These are phyloP conservation scores for Danaus plexippus DNA, from an alignment of 1,140 invertebrate species.

Conservation along the genomic window DNA sequence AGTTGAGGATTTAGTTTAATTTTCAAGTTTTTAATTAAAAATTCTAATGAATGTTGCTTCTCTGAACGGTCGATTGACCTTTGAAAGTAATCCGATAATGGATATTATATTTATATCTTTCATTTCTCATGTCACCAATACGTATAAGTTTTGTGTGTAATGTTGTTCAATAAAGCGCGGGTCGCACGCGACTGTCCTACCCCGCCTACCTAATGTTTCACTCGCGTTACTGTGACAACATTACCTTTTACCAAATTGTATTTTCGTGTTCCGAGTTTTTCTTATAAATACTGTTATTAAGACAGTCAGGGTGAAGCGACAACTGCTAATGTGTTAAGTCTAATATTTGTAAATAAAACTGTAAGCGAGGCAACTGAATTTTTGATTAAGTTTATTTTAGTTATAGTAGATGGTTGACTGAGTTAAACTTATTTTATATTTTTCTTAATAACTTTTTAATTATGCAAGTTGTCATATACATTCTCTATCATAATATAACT, in stretches of 20 bases:
- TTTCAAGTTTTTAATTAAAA: too few relatives aligned
- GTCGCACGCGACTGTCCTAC: slow-evolving; percentile 34
- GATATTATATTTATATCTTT: neutral
- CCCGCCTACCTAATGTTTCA: slow-evolving; percentile 59
- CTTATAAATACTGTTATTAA: slow-evolving; percentile 72
- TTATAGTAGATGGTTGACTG: too few relatives aligned
- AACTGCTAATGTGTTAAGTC: slow-evolving; percentile 54
- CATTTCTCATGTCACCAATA: slow-evolving; percentile 28
- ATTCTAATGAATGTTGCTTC: too few relatives aligned
- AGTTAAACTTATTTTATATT: too few relatives aligned
- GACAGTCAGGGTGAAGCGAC: slow-evolving; percentile 50
- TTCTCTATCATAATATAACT: too few relatives aligned
- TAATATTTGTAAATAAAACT: too few relatives aligned
- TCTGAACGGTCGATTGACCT: too few relatives aligned
- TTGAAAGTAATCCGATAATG: too few relatives aligned
- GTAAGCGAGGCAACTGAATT: too few relatives aligned
- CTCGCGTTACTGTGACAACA: slow-evolving; percentile 65
- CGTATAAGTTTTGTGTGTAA: slow-evolving; percentile 43
- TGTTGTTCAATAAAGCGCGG: slow-evolving; percentile 34
- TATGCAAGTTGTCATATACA: too few relatives aligned
- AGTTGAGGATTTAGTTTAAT: neutral
- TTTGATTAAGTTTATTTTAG: too few relatives aligned
- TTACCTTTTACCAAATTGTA: slow-evolving; percentile 69
- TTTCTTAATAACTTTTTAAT: too few relatives aligned
- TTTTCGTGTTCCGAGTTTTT: slow-evolving; percentile 70